Conservation (phyloP, 2,888 invertebrate species). For the Baronia brevicornis region DNA sequence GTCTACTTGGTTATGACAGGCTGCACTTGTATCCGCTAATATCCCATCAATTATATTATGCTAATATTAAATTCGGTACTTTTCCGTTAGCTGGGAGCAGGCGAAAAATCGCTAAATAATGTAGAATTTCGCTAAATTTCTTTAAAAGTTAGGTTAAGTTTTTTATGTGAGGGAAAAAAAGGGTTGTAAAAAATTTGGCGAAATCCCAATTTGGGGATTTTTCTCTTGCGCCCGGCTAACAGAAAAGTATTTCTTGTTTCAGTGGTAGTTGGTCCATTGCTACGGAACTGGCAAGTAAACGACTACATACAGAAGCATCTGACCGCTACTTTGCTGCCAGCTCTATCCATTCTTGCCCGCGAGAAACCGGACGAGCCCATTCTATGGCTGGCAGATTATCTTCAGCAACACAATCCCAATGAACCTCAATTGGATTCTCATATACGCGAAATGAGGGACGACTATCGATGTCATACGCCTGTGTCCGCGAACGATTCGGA, state of each 20-base stretch:
- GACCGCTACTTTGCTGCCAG: constrained; percentile 78
- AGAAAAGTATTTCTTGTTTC: constrained; percentile 16
- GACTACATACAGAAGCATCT: constrained; percentile 82
- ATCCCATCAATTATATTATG: no score
- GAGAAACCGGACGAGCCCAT: constrained; percentile 85
- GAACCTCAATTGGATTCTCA: constrained; percentile 70
- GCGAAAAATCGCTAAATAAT: no score
- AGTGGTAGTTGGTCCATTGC: constrained; percentile 86
- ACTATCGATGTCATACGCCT: constrained; percentile 48
- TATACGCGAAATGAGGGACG: constrained; percentile 32
- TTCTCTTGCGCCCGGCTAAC: background rate
- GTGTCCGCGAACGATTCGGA: constrained; percentile 40
- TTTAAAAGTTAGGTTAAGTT: no score
- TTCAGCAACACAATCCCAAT: constrained; percentile 84
- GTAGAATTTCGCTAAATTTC: no score
- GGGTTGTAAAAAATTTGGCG: no score
- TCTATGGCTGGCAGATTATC: constrained; percentile 85
- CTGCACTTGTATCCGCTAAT: no score
- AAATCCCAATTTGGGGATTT: no score
- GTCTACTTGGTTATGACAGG: no score
- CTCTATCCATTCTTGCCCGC: constrained; percentile 79
- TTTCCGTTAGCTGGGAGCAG: no score
- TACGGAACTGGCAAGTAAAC: constrained; percentile 75
- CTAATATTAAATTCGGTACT: no score
- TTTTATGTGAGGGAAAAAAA: no score